Base-by-base conservation (phyloP, 2,113 vertebrate genomes). In the Tautogolabrus adspersus region DNA sequence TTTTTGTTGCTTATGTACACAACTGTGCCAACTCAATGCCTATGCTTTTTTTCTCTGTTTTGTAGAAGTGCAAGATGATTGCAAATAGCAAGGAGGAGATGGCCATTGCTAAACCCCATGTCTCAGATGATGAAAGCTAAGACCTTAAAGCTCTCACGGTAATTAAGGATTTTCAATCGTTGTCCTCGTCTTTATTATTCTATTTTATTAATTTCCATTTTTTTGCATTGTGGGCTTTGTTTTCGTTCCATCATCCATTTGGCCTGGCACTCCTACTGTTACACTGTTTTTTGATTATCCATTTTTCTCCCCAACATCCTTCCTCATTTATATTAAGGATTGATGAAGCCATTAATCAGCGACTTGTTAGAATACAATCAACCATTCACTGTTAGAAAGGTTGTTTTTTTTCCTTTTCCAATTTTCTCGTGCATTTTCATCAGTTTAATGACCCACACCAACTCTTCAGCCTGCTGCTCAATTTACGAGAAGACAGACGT, bases 1-100 rank as follows among this genome's bases (percentile, higher is more conserved):
- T 7, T 34, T 34, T 34, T 47, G 12, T 30, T 54, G 18, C 54
- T 19, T 61, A 19, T 38, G 6, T 1, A 16, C 16, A 16, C 1
- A 18, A 49, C 18, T 49, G 6, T 26, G 19, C 30, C 8, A 30
- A 58, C 8, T 16, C 1, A 52, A 46, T 66, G 3, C 38, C n/a
- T 8, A 1, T 62, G 71, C 15, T 30, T 5, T 71, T 56, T 72
- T 59, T n/a, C 66, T 11, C 66, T 84, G 34, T 86, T 92, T 91
- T 81, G 71, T 81, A 99, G 98, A 99, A 99, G 93, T 99, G 98
- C 88, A 99, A 99, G 94, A 97, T 98, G 94, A 99, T 99, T 84
- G 97, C 97, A 84, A 97, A 97, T 89, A 99, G 97, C 92, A 99
- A 97, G 89, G 96, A 98, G 91, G 98, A 99, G 92, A 95, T 98